phyloP scores from a whole-genome alignment of 2,797 vertebrate genomes.

The Xiphophorus birchmanni region DNA sequence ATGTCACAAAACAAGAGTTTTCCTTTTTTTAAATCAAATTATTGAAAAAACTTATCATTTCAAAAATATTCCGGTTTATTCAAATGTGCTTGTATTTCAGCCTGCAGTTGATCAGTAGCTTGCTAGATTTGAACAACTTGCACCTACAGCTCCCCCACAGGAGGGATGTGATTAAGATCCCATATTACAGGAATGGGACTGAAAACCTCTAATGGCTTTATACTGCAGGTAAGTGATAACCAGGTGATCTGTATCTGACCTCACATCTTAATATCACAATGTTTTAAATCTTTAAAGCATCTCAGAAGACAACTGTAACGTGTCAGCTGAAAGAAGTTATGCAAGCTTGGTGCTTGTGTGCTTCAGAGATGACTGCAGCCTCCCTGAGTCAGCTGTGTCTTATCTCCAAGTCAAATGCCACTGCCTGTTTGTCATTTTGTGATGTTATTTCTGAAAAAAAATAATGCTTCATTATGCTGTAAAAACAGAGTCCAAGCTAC shows the following conservation, averaged over 20 bases:
- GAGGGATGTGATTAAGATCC: neutral
- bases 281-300: slow-evolving; percentile 20
- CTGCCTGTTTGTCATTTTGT: slow-evolving; percentile 11
- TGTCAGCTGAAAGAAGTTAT: slow-evolving; percentile 43
- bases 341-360: slow-evolving; percentile 19
- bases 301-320: slow-evolving; percentile 32
- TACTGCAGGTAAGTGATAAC: neutral
- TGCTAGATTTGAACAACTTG: neutral
- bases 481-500: neutral
- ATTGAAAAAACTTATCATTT: neutral
- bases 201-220: neutral
- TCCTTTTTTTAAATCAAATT: neutral
- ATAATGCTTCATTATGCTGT: neutral
- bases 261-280: neutral
- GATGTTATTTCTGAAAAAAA: neutral
- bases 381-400: slow-evolving; percentile 57
- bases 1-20: neutral
- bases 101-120: neutral
- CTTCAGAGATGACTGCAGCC: slow-evolving; percentile 19
- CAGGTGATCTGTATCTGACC: neutral
- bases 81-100: neutral
- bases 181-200: neutral
- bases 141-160: neutral
- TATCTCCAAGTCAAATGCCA: slow-evolving; percentile 29
- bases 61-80: neutral